phyloP scores from a whole-genome alignment of 53 echinoderm and acorn worm species.

The Luidia sarsii region DNA sequence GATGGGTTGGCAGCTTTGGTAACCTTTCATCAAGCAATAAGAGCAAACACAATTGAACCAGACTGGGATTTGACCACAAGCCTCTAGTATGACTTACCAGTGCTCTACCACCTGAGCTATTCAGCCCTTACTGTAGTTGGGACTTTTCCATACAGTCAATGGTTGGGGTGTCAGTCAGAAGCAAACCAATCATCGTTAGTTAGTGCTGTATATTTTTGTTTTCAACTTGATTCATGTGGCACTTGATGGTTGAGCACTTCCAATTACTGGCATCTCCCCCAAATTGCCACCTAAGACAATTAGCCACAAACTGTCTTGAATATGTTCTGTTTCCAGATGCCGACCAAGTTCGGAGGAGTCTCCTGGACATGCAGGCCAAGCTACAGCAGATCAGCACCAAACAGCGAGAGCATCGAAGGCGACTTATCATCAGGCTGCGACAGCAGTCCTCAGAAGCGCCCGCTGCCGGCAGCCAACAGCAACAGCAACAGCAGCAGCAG shows the following conservation, averaged over 20 bases:
- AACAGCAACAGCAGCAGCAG: neutral
- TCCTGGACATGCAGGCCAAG: conserved; percentile 42
- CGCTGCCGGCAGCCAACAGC: neutral
- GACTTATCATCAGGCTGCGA: neutral
- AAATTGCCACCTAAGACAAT: neutral
- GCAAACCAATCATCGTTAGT: too few relatives aligned
- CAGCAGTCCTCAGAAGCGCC: neutral
- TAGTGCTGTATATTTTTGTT: neutral
- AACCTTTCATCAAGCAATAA: too few relatives aligned
- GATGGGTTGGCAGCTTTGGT: too few relatives aligned
- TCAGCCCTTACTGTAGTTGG: too few relatives aligned
- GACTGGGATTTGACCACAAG: too few relatives aligned
- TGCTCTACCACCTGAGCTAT: too few relatives aligned
- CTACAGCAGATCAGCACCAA: conserved; percentile 7
- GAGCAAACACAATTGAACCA: too few relatives aligned
- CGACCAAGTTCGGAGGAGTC: conserved; percentile 19
- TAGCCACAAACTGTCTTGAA: neutral
- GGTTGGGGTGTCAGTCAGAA: too few relatives aligned
- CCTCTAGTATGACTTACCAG: too few relatives aligned
- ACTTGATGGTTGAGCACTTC: neutral
- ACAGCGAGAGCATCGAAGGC: conserved; percentile 27
- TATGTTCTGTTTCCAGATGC: neutral
- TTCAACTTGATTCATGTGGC: neutral
- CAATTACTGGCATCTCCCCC: neutral
- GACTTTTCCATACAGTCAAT: too few relatives aligned